Evolutionary conservation across 2,888 invertebrate genomes (phyloP).

Genomic region (Pantelozetes paolii): DNA sequence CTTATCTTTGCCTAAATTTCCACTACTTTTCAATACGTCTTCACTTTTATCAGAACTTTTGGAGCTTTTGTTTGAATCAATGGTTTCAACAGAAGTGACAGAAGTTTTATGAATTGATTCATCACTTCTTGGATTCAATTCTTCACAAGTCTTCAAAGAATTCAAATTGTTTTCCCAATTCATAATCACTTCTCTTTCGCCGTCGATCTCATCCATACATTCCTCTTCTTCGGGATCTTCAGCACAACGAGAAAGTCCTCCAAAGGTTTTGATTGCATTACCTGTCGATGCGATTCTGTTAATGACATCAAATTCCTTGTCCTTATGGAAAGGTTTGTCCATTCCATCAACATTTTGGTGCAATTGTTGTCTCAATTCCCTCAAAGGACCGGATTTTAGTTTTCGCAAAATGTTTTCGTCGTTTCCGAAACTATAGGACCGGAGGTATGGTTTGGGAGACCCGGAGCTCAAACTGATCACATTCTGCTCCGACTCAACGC

Average conservation of each 20-base stretch:
- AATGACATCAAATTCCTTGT: neutral
- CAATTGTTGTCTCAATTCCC: constrained; percentile 26
- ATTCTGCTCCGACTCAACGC: constrained; percentile 28
- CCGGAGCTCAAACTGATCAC: neutral
- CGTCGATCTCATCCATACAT: constrained; percentile 5
- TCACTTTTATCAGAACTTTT: constrained; percentile 10
- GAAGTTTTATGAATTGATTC: neutral
- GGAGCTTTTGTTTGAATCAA: neutral
- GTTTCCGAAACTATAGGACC: constrained; percentile 71
- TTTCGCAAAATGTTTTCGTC: constrained; percentile 64
- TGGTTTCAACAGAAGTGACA: neutral
- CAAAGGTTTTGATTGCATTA: neutral
- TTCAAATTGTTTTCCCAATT: constrained; percentile 19
- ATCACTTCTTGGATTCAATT: neutral
- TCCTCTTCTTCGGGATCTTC: constrained; percentile 37
- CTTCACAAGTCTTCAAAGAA: neutral
- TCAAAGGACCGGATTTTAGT: constrained; percentile 38
- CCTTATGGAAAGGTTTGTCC: neutral
- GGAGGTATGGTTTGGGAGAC: constrained; percentile 46
- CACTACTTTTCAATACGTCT: neutral
- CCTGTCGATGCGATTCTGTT: neutral
- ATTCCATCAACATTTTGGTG: neutral
- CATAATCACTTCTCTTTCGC: constrained; percentile 8
- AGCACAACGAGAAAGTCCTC: constrained; percentile 23
- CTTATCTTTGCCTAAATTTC: constrained; percentile 21